A percentile compares a stretch with the other conserved stretches of the same genome.
These are phyloP conservation scores for Coronaproctus castanopsis DNA, from an alignment of 2,888 invertebrate genomes.

Conservation along the genomic window DNA sequence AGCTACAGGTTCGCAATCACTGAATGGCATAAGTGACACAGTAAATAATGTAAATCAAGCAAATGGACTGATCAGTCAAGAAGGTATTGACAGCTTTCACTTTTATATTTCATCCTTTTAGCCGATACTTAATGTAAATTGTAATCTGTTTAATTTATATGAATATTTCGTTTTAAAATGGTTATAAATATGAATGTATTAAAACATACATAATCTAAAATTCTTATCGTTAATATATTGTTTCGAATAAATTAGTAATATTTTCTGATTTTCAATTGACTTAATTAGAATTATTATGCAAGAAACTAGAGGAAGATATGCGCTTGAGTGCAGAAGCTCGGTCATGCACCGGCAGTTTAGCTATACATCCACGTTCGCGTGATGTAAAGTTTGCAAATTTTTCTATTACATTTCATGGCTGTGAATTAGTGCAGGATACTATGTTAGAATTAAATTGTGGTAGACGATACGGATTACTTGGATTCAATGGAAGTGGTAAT, in stretches of 20 bases:
- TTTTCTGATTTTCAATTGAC: too few species aligned
- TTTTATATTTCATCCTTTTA: too few species aligned
- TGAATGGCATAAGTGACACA: conserved; percentile 26
- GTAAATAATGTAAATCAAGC: conserved; percentile 37
- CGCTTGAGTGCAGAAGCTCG: conserved; percentile 81
- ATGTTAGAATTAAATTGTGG: conserved; percentile 93
- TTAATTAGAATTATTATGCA: conserved; percentile 63
- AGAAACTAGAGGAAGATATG: conserved; percentile 74
- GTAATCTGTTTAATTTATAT: too few species aligned
- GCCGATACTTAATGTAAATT: too few species aligned
- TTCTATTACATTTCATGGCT: conserved; percentile 94
- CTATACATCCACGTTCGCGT: conserved; percentile 84
- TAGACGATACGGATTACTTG: conserved; percentile 85
- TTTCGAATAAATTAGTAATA: conserved; percentile 11
- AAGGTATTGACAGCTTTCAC: too few species aligned
- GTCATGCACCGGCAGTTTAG: conserved; percentile 83
- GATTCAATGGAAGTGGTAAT: conserved; percentile 89
- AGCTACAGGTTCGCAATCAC: conserved; percentile 28
- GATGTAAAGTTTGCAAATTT: conserved; percentile 92
- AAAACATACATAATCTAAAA: neutral
- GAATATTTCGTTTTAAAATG: too few species aligned
- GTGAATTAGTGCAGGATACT: conserved; percentile 87
- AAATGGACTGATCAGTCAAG: too few species aligned
- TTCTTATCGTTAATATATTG: neutral
- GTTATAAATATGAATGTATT: neutral